Evolutionary conservation across 2,888 invertebrate species (phyloP), one percentile per base, ranked within the genome.

Genomic region (Cantharis lateralis): DNA sequence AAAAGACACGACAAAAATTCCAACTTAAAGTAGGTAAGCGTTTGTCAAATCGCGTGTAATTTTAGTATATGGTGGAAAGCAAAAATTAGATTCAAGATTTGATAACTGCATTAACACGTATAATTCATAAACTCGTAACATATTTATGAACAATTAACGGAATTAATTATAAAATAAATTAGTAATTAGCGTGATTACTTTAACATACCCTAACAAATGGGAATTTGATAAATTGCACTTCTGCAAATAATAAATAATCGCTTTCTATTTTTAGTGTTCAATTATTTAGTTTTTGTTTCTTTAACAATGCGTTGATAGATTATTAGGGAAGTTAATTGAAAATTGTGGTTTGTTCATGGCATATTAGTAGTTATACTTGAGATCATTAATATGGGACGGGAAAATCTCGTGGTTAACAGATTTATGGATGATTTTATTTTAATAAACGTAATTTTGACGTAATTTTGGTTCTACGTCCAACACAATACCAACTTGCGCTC

Each of bases 331-430:
- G 68, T 73, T 73, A 74, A 74, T 74, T 74, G 70, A 20, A 63
- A 69, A 24, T 20, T 28, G 73, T n/a, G 69, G 62, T 62, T 18
- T 20, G 48, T 68, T 24, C 15, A 63, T 71, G 61, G 15, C 18
- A 5, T 10, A 26, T 68, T 24, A 20, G 48, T 28, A 48, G 68
- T 68, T 75, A 71, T 71, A 48, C 71, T 75, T 62, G 15, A 24
- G 64, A 66, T 20, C 26, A 71, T 75, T 75, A 71, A 75, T 75
- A 75, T 71, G 71, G 61, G 68, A 75, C 71, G 75, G 68, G 71
- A 68, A 75, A 71, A 71, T 68, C 71, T 68, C 71, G 71, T 75
- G 75, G 48, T 4, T n/a, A 48, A 48, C 48, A 48, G n/a, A 48
- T 48, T 48, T n/a, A 48, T 48, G 48, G 48, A 48, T 48, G 48